Evolutionary conservation across 2,113 vertebrate species (phyloP).

Genomic region (Mustela nigripes): DNA sequence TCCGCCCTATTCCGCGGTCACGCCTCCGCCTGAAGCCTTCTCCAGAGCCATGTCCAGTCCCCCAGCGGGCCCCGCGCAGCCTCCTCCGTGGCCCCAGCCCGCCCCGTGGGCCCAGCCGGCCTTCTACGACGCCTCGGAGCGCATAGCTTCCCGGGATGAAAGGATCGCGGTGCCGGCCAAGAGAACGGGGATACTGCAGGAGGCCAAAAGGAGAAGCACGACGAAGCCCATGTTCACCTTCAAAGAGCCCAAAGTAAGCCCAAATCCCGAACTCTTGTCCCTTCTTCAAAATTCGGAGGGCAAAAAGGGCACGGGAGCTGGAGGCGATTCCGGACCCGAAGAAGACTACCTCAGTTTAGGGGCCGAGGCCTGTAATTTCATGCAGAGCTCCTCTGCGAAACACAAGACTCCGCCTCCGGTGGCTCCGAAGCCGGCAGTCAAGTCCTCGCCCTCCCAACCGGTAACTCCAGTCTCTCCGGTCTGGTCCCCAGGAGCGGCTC

Average conservation of each 20-base stretch:
- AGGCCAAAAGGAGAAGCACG: slow-evolving; percentile 90
- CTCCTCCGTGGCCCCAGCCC: slow-evolving; percentile 81
- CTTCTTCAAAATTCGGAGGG: slow-evolving; percentile 93
- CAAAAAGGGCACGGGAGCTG: slow-evolving; percentile 88
- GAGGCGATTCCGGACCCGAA: slow-evolving; percentile 95
- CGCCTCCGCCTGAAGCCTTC: slow-evolving; percentile 87
- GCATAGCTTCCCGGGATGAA: slow-evolving; percentile 97
- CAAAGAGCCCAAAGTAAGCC: slow-evolving; percentile 96
- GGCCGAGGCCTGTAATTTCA: slow-evolving; percentile 99
- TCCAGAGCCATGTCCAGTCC: slow-evolving; percentile 88
- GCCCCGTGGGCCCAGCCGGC: slow-evolving; percentile 88
- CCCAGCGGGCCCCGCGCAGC: slow-evolving; percentile 72
- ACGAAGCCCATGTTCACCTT: slow-evolving; percentile 98
- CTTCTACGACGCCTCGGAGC: slow-evolving; percentile 89
- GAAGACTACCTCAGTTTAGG: slow-evolving; percentile 99
- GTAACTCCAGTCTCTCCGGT: slow-evolving; percentile 90
- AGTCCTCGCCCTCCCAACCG: slow-evolving; percentile 84
- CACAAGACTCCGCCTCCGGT: slow-evolving; percentile 96
- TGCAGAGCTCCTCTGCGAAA: slow-evolving; percentile 92
- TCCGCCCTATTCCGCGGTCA: slow-evolving; percentile 88
- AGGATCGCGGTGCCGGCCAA: slow-evolving; percentile 96
- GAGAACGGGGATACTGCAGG: slow-evolving; percentile 93
- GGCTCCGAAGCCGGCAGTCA: slow-evolving; percentile 95
- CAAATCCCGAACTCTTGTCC: slow-evolving; percentile 96
- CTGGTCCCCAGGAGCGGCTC: slow-evolving; percentile 90